Percentiles rank a stretch among this genome's conserved stretches.
phyloP scores from a whole-genome alignment of 2,797 vertebrate genomes.

The Microctenopoma steveboyesi region DNA sequence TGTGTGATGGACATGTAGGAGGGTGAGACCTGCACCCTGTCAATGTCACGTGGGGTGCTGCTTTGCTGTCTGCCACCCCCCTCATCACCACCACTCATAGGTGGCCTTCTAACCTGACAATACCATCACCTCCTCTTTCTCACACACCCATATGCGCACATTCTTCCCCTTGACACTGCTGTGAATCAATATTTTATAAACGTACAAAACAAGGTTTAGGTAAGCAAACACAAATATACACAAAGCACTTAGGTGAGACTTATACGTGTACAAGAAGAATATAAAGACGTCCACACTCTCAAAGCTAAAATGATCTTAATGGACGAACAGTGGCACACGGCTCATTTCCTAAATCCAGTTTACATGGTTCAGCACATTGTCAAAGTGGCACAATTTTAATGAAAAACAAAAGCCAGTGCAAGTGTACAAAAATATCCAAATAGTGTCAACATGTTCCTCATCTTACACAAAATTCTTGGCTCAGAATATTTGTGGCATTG shows the following conservation, averaged over 20 bases:
- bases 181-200: constrained; percentile 63
- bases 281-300: constrained; percentile 34
- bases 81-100: constrained; percentile 40
- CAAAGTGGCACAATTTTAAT: constrained; percentile 43
- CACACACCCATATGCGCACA: constrained; percentile 23
- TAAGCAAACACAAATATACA: constrained; percentile 84
- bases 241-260: constrained; percentile 77
- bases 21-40: constrained; percentile 73
- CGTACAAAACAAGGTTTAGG: constrained; percentile 57
- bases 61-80: constrained; percentile 61
- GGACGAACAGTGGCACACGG: constrained; percentile 30
- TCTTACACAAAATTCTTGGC: constrained; percentile 54
- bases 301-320: constrained; percentile 28
- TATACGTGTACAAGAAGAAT: constrained; percentile 48
- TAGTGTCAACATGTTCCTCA: constrained; percentile 55
- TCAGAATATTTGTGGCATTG: constrained; percentile 53
- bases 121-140: constrained; percentile 34
- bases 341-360: constrained; percentile 75
- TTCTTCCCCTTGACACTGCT: constrained; percentile 28
- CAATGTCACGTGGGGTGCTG: constrained; percentile 61
- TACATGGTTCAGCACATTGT: constrained; percentile 63
- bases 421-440: constrained; percentile 62
- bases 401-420: constrained; percentile 71
- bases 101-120: constrained; percentile 66
- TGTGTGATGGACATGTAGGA: constrained; percentile 74